Evolutionary conservation across 2,888 invertebrate genomes (phyloP), one percentile per base, ranked within the genome.

Genomic region (Cephonodes hylas): DNA sequence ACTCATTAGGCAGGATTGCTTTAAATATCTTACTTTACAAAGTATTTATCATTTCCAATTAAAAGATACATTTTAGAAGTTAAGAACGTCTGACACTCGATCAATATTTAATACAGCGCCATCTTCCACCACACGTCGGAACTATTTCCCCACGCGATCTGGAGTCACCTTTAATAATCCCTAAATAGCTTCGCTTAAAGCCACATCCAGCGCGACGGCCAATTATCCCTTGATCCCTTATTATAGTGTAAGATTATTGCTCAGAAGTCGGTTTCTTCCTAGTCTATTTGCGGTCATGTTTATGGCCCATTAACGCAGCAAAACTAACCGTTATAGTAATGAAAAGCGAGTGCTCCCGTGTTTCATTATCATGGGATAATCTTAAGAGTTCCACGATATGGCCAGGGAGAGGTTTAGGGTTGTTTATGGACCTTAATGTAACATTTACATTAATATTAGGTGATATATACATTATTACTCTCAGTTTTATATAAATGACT

Each of bases 331-430:
- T 86, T 85, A 82, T 76, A 79, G 86, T 88, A 88, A 88, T 90
- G 89, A 88, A 89, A 88, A 88, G 83, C 78, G 85, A 88, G 88
- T 87, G 88, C 86, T 84, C 86, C 71, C 68, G 68, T 72, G 73
- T 70, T 82, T 88, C 88, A 88, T 89, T 89, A 89, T 84, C 86
- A 83, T 80, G 81, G 86, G 87, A 88, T 90, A 88, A 89, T 84
- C 87, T 82, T 74, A 20, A 34, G 42, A 38, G 38, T 31, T 45
- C 45, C 45, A 61, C 42, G 15, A 46, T 53, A 60, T 60, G 38
- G n/a, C n/a, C n/a, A n/a, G n/a, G 56, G 27, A 44, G 56, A 46
- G 57, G 44, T 27, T 60, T 15, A 42, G 42, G 42, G 34, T 48
- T 38, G n/a, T 58, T 15, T 57, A 60, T 42, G 15, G 45, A 45